These are phyloP conservation scores for Psylliodes chrysocephalus DNA, from an alignment of 2,888 invertebrate species.

Conservation along the genomic window DNA sequence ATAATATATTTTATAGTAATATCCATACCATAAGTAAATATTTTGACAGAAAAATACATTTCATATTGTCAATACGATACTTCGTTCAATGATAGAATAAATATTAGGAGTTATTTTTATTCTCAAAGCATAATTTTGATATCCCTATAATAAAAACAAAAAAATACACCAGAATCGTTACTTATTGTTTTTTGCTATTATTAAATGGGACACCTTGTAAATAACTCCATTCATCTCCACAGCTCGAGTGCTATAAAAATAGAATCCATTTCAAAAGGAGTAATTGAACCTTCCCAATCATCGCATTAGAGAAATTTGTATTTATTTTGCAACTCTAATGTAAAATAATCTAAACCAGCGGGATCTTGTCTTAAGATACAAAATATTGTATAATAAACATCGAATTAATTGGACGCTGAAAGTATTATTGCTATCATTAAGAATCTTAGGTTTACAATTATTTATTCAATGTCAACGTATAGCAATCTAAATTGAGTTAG, in stretches of 20 bases:
- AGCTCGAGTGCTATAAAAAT: constrained; percentile 39
- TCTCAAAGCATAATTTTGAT: too few species aligned
- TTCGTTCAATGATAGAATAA: too few species aligned
- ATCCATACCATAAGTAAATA: too few species aligned
- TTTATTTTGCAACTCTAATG: constrained; percentile 34
- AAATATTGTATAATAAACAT: constrained; percentile 37
- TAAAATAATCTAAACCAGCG: constrained; percentile 29
- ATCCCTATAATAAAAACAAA: too few species aligned
- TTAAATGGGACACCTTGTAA: constrained; percentile 1
- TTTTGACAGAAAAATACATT: too few species aligned
- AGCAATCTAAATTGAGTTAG: too few species aligned
- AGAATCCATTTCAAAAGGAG: constrained; percentile 35
- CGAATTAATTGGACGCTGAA: constrained; percentile 29
- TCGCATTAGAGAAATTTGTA: constrained; percentile 25
- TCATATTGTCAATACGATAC: too few species aligned
- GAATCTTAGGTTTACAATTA: background rate
- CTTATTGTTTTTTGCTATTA: too few species aligned
- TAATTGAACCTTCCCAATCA: constrained; percentile 37
- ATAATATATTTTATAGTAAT: too few species aligned
- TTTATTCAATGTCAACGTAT: constrained; percentile 10
- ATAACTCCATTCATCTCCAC: constrained; percentile 33
- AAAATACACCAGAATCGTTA: too few species aligned
- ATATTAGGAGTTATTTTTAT: too few species aligned
- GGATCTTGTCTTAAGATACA: constrained; percentile 29
- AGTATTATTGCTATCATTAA: constrained; percentile 28